phyloP scores from a whole-genome alignment of 2,797 vertebrate species.

The Acrocephalus scirpaceus region DNA sequence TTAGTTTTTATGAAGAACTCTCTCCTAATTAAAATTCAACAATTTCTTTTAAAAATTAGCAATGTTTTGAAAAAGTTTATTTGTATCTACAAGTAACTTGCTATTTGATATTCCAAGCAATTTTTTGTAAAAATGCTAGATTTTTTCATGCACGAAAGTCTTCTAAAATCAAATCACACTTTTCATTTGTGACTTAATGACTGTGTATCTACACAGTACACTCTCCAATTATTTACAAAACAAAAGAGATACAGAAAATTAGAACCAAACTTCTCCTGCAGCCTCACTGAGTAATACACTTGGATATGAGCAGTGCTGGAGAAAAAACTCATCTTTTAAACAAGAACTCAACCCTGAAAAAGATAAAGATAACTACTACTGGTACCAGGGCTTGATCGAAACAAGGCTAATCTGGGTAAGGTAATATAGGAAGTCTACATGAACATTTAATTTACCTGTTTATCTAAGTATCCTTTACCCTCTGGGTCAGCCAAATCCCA shows the following conservation, averaged over 20 bases:
- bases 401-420: background rate
- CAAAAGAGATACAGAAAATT: background rate
- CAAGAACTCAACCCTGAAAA: background rate
- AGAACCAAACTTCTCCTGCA: background rate
- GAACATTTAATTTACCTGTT: conserved; percentile 82
- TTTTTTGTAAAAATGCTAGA: background rate
- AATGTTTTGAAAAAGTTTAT: background rate
- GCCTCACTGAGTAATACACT: background rate
- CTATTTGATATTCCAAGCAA: background rate
- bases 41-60: background rate
- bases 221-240: background rate
- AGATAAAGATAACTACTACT: background rate
- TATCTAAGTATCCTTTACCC: conserved; percentile 96
- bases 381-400: background rate
- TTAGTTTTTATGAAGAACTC: background rate
- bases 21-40: background rate
- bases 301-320: background rate
- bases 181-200: background rate
- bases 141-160: background rate
- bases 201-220: background rate
- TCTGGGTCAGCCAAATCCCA: conserved; percentile 99
- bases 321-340: background rate
- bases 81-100: background rate
- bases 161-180: background rate
- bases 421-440: background rate